phyloP scores from a whole-genome alignment of 2,888 invertebrate species.

The Stenolophus ochropezus region DNA sequence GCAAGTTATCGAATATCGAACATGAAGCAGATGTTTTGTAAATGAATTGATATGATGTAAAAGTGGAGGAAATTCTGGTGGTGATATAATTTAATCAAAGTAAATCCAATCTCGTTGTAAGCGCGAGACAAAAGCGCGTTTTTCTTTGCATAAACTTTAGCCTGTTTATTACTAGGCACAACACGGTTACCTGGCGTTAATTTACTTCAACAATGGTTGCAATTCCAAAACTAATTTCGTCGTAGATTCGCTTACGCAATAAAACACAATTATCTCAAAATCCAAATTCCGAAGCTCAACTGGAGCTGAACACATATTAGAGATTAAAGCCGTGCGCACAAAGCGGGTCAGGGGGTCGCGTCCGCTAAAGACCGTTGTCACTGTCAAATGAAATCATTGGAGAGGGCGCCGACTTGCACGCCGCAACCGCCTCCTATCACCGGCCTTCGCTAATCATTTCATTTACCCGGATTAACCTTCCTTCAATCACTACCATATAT shows the following conservation, averaged over 20 bases:
- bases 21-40: no score
- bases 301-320: constrained; percentile 24
- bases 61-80: no score
- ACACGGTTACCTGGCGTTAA: constrained; percentile 35
- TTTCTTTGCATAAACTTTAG: constrained; percentile 27
- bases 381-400: constrained; percentile 7
- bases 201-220: constrained; percentile 48
- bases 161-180: constrained; percentile 32
- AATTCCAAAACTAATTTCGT: constrained; percentile 52
- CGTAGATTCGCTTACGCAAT: constrained; percentile 32
- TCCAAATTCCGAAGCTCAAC: constrained; percentile 36
- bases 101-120: constrained; percentile 22
- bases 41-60: no score
- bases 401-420: not conserved
- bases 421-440: not conserved
- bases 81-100: constrained; percentile 32
- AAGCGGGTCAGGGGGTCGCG: not conserved
- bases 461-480: no score
- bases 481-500: no score
- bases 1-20: no score
- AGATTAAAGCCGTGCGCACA: constrained; percentile 28
- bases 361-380: not conserved
- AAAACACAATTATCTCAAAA: constrained; percentile 55
- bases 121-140: constrained; percentile 8
- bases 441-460: constrained; percentile 4